Evolutionary conservation across 2,113 vertebrate species (phyloP).

Genomic region (Puntigrus tetrazona): DNA sequence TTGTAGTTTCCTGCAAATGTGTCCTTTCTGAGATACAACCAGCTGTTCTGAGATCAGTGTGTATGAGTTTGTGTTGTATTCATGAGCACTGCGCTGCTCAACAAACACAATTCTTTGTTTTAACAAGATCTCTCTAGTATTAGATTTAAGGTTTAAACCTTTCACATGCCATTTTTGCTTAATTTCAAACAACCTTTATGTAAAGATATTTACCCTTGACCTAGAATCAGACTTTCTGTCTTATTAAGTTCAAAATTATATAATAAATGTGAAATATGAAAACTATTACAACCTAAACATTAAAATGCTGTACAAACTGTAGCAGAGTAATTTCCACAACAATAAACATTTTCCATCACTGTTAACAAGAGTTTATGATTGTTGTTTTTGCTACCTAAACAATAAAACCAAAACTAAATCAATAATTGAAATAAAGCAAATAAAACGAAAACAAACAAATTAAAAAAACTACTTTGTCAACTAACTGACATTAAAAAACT

Average conservation of each 20-base stretch:
- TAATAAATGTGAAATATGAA: no score
- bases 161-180: background rate
- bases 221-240: background rate
- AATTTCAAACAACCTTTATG: background rate
- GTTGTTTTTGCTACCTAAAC: background rate
- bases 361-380: background rate
- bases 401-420: background rate
- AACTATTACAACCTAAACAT: no score
- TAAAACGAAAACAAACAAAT: background rate
- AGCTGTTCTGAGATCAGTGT: constrained; percentile 10
- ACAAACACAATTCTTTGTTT: background rate
- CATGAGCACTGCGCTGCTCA: background rate
- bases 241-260: no score
- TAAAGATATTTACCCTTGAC: background rate
- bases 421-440: background rate
- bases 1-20: constrained; percentile 2
- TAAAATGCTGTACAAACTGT: no score
- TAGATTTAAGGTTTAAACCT: background rate
- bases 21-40: background rate
- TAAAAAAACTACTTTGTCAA: no score
- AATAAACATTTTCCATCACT: background rate
- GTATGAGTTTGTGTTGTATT: background rate
- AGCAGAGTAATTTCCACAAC: background rate
- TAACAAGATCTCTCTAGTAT: background rate
- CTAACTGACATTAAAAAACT: no score